These are phyloP conservation scores for Platyscapa corneri DNA, from an alignment of 1,140 invertebrate genomes.

Conservation along the genomic window DNA sequence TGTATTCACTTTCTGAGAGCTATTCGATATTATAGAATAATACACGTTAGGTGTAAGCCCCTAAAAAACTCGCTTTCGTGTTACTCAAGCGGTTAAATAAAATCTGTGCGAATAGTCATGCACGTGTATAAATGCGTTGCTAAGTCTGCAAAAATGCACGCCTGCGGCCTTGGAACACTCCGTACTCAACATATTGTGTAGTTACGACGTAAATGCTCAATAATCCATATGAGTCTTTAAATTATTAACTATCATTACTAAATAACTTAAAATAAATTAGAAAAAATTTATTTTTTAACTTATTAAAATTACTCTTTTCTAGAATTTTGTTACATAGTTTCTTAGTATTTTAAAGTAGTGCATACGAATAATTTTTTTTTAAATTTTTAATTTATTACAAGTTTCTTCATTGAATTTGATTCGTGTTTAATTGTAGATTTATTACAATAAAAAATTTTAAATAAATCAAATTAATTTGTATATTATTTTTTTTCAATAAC, in stretches of 20 bases:
- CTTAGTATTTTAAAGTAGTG: too few species aligned
- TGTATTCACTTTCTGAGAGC: background rate
- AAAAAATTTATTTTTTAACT: too few species aligned
- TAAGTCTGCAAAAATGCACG: background rate
- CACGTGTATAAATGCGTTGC: background rate
- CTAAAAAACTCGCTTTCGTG: background rate
- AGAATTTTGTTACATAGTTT: too few species aligned
- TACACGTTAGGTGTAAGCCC: constrained; percentile 9
- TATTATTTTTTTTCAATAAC: too few species aligned
- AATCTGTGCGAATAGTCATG: background rate
- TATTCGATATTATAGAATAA: constrained; percentile 26
- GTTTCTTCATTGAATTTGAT: too few species aligned
- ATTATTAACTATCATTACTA: background rate
- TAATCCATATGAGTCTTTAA: constrained; percentile 31
- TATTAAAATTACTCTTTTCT: too few species aligned
- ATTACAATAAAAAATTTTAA: too few species aligned
- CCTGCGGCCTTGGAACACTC: too few species aligned
- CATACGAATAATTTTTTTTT: too few species aligned
- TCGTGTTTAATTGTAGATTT: too few species aligned
- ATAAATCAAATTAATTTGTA: too few species aligned
- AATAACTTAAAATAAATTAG: background rate
- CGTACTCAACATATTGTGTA: background rate
- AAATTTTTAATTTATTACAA: too few species aligned
- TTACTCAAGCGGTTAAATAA: constrained; percentile 39
- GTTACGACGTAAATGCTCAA: background rate